A percentile compares a stretch with the other conserved stretches of the same genome.
Evolutionary conservation across 2,797 vertebrate species (phyloP).

Genomic region (Phrynocephalus forsythii): DNA sequence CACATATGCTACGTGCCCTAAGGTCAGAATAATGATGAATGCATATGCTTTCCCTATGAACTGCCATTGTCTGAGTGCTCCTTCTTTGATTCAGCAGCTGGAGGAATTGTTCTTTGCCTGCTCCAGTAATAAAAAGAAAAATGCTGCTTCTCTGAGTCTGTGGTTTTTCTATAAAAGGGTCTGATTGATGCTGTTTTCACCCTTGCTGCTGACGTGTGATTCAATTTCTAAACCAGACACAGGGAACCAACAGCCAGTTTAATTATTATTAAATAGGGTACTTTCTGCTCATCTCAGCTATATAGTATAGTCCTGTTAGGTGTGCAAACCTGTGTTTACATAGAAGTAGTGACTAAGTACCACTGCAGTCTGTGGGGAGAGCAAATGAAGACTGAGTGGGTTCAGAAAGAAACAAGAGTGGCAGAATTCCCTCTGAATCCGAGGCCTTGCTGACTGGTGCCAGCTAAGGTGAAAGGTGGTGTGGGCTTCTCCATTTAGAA

Average conservation of each 20-base stretch:
- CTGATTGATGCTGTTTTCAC: constrained; percentile 69
- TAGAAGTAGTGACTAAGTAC: background rate
- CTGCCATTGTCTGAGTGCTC: constrained; percentile 33
- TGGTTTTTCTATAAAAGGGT: constrained; percentile 54
- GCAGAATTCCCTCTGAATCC: background rate
- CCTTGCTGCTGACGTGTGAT: constrained; percentile 68
- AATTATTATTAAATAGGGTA: constrained; percentile 65
- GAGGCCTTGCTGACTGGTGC: background rate
- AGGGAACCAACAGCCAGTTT: constrained; percentile 52
- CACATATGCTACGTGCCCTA: constrained; percentile 14
- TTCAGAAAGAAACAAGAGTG: background rate
- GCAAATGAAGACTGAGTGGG: background rate
- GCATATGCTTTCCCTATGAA: constrained; percentile 37
- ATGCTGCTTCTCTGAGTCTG: constrained; percentile 40
- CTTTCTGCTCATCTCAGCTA: constrained; percentile 72
- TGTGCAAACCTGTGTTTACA: background rate
- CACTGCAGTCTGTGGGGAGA: background rate
- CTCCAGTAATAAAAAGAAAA: constrained; percentile 39
- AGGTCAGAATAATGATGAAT: constrained; percentile 39
- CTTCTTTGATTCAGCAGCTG: constrained; percentile 48
- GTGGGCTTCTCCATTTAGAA: background rate
- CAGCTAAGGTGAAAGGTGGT: background rate
- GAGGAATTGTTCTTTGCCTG: constrained; percentile 49
- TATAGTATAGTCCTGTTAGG: constrained; percentile 34
- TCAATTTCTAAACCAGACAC: constrained; percentile 54